Base-by-base conservation (phyloP, 2,797 vertebrate genomes). In the Allobates femoralis region DNA sequence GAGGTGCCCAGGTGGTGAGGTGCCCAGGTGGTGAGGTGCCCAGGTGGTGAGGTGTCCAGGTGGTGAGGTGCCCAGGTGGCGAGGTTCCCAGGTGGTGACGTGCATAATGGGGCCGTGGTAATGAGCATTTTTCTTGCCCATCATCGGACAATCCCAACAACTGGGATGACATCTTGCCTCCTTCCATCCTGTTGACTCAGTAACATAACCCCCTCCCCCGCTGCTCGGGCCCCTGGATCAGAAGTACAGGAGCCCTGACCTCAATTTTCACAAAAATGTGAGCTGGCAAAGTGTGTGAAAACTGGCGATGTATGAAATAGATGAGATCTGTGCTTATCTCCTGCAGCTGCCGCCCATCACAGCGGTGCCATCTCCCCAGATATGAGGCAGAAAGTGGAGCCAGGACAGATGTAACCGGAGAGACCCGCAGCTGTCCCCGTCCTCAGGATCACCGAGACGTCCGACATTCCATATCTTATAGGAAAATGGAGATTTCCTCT, bases 341-440 rank as follows among this genome's bases (percentile, higher is more conserved):
- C 55, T 8, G 32, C 84, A 85, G 84, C 84, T 85, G 84, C 51
- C 69, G 34, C 41, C 83, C 28, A 30, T 30, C 60, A 1, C n/a
- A 21, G n/a, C 62, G 0, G 21, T 7, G 53, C 71, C 6, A 16
- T 51, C 41, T 74, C 50, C 26, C 12, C 73, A 30, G 32, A 53
- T 55, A 76, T 28, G 3, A 53, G 50, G 15, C 75, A 34, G 2
- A 34, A 34, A 26, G 21, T 21, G 32, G 23, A 62, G 56, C 28
- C 21, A 62, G 11, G 2, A 41, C 23, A 37, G 23, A 30, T 67
- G 46, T 21, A 66, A 67, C 34, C 15, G 56, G 5, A 1, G 6
- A 5, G 21, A 0, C 58, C 2, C 7, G 41, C 79, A 81, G 79
- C 79, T 81, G 79, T 28, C 30, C 15, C 79, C 8, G 3, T 1